A percentile compares a stretch with the other conserved stretches of the same genome.
phyloP scores from a whole-genome alignment of 2,113 vertebrate species.

The Mirza zaza region DNA sequence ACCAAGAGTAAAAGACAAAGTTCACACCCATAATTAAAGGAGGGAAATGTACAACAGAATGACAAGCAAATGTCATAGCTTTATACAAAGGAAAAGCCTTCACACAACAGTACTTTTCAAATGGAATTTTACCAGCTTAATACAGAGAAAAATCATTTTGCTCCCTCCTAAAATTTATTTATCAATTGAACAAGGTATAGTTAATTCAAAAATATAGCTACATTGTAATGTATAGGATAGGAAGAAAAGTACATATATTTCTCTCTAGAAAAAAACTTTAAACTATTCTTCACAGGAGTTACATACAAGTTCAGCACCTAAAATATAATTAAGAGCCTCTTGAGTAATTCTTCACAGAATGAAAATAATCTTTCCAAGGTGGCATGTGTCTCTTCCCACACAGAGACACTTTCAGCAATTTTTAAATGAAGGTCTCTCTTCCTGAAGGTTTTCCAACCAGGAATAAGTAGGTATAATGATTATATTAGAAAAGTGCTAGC shows the following conservation, averaged over 20 bases:
- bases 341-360: constrained; percentile 1
- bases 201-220: neutral
- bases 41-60: neutral
- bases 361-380: neutral
- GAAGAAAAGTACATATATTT: neutral
- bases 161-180: neutral
- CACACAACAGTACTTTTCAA: neutral
- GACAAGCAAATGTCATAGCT: neutral
- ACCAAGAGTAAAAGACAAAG: neutral
- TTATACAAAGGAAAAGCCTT: neutral
- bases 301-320: neutral
- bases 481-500: neutral
- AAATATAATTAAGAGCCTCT: neutral
- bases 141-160: neutral
- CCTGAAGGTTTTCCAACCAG: neutral
- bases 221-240: neutral
- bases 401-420: neutral
- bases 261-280: neutral
- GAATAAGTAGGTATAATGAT: neutral
- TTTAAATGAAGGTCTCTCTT: neutral
- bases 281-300: neutral
- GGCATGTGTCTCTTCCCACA: neutral
- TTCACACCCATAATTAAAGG: neutral
- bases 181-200: neutral
- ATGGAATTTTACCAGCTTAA: neutral